A percentile compares a stretch with the other conserved stretches of the same genome.
Evolutionary conservation across 2,888 invertebrate genomes (phyloP).

Genomic region (Drosophila setosimentum): DNA sequence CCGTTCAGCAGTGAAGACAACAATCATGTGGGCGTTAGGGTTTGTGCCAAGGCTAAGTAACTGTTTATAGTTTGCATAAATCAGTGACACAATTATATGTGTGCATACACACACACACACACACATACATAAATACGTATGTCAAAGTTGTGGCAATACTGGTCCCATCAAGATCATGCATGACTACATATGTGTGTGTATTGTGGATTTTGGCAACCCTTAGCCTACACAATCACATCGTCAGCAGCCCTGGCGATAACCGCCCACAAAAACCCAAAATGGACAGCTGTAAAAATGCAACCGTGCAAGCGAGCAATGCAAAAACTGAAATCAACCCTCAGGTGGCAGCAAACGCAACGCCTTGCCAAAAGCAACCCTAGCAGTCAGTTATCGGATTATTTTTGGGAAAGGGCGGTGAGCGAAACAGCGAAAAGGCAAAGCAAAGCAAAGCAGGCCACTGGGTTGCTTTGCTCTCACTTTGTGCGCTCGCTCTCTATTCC

Average conservation of each 20-base stretch:
- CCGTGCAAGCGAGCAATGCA: slow-evolving; percentile 31
- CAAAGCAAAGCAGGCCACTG: slow-evolving; percentile 38
- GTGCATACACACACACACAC: not conserved
- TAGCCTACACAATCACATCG: not conserved
- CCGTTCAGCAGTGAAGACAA: slow-evolving; percentile 12
- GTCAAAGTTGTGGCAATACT: slow-evolving; percentile 25
- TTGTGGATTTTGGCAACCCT: slow-evolving; percentile 24
- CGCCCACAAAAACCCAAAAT: slow-evolving; percentile 35
- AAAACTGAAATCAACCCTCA: slow-evolving; percentile 36
- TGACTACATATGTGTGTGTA: not conserved
- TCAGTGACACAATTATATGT: slow-evolving; percentile 6
- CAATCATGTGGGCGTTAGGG: slow-evolving; percentile 33
- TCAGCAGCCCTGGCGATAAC: slow-evolving; percentile 43
- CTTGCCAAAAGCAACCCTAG: slow-evolving; percentile 34
- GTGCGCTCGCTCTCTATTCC: slow-evolving; percentile 16
- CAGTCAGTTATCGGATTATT: slow-evolving; percentile 35
- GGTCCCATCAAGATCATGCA: slow-evolving; percentile 3
- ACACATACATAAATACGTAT: not conserved
- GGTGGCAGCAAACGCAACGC: slow-evolving; percentile 8
- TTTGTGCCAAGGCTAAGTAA: slow-evolving; percentile 39
- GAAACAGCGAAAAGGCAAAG: slow-evolving; percentile 9
- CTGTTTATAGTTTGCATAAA: slow-evolving; percentile 18
- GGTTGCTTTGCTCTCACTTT: slow-evolving; percentile 22
- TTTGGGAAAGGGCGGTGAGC: slow-evolving; percentile 33
- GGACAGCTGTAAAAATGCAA: slow-evolving; percentile 66